These are phyloP conservation scores for Morelia viridis DNA, from an alignment of 2,797 vertebrate genomes.

Conservation along the genomic window DNA sequence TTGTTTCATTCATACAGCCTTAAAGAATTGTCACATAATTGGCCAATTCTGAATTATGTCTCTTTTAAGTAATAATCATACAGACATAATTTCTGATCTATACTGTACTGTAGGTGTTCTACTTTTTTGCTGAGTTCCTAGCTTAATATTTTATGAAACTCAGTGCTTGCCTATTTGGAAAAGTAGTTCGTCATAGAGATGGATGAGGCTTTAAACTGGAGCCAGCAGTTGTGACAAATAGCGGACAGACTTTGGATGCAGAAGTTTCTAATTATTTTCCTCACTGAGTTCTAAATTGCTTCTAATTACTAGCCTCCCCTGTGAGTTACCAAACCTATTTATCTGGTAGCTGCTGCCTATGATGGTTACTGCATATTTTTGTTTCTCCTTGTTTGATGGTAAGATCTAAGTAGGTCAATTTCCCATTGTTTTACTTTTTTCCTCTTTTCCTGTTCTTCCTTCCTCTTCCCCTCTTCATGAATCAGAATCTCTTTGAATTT, in stretches of 20 bases:
- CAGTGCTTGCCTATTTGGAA: neutral
- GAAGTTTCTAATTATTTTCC: neutral
- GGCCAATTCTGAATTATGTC: neutral
- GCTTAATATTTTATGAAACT: slow-evolving; percentile 1
- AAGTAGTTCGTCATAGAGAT: neutral
- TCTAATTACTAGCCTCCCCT: neutral
- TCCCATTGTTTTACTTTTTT: neutral
- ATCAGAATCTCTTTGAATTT: neutral
- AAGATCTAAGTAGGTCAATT: neutral
- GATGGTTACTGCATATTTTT: no score
- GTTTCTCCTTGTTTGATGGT: neutral
- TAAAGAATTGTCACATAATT: neutral
- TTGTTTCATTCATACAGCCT: neutral
- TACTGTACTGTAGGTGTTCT: neutral
- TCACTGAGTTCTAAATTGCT: slow-evolving; percentile 9
- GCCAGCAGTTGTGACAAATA: neutral
- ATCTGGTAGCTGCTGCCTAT: neutral
- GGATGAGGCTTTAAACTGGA: neutral
- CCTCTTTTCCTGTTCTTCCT: neutral
- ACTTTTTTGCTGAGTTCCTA: neutral
- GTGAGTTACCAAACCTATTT: neutral
- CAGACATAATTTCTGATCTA: neutral
- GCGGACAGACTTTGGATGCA: slow-evolving; percentile 13
- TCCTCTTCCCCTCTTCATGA: neutral
- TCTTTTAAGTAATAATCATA: neutral